phyloP scores from a whole-genome alignment of 2,113 vertebrate genomes.

The Chaetura pelagica region DNA sequence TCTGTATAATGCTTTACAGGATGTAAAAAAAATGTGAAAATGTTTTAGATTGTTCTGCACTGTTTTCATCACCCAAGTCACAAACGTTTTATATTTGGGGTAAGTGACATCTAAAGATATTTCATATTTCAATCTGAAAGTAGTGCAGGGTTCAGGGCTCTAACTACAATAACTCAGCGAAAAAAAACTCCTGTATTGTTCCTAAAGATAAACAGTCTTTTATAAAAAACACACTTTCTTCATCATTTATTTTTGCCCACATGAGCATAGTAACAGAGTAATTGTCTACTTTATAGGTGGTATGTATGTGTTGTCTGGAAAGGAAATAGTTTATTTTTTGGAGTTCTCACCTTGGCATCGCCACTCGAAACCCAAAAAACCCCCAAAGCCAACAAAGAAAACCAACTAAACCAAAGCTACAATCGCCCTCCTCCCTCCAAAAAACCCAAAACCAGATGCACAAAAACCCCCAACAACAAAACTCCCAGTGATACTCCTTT shows the following conservation, averaged over 20 bases:
- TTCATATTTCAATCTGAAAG: background rate
- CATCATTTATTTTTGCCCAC: background rate
- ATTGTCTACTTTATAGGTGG: background rate
- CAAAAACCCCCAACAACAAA: background rate
- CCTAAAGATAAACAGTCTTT: background rate
- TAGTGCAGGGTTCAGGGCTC: background rate
- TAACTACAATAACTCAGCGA: background rate
- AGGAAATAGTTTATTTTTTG: background rate
- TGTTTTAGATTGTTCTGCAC: background rate
- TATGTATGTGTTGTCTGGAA: background rate
- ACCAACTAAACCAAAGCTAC: background rate
- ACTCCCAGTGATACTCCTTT: background rate
- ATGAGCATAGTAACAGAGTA: background rate
- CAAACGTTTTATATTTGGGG: background rate
- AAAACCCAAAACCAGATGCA: background rate
- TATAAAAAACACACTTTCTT: accelerated
- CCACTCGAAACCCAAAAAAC: background rate
- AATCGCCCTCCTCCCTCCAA: accelerated
- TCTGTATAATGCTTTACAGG: background rate
- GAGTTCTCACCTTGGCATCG: background rate
- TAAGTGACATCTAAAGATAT: background rate
- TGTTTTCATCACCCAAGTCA: background rate
- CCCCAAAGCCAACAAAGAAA: background rate
- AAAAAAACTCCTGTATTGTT: background rate
- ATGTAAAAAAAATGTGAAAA: background rate